Conservation (phyloP, 2,797 vertebrate genomes). For the Gastrophryne carolinensis region DNA sequence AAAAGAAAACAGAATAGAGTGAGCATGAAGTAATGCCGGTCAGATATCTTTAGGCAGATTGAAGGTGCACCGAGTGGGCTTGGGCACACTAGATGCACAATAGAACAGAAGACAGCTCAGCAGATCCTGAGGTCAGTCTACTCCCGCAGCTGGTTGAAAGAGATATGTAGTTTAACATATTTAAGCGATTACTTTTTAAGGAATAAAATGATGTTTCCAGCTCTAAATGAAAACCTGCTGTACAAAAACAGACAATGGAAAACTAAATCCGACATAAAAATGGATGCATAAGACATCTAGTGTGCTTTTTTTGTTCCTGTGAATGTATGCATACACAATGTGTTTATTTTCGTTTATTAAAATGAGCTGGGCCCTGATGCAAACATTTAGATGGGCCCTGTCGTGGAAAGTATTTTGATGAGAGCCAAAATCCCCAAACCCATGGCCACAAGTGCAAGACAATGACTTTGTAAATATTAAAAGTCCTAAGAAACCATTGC, state of each 20-base stretch:
- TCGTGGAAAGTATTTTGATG: too few relatives aligned
- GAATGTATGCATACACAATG: too few relatives aligned
- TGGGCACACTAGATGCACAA: slow-evolving; percentile 30
- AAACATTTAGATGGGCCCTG: too few relatives aligned
- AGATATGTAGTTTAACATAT: slow-evolving; percentile 1
- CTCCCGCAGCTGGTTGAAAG: background rate
- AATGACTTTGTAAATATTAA: too few relatives aligned
- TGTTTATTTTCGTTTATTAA: too few relatives aligned
- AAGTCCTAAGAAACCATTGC: too few relatives aligned
- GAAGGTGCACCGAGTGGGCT: slow-evolving; percentile 17
- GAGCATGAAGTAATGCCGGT: slow-evolving; percentile 19
- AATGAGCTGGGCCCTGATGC: too few relatives aligned
- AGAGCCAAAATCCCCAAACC: too few relatives aligned
- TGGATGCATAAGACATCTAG: background rate
- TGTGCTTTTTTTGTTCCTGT: background rate
- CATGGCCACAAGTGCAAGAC: too few relatives aligned
- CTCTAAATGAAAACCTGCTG: background rate
- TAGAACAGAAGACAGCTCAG: slow-evolving; percentile 28
- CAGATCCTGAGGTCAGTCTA: slow-evolving; percentile 16
- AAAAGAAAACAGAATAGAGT: slow-evolving; percentile 34
- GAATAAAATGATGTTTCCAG: background rate
- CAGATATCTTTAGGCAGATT: slow-evolving; percentile 43
- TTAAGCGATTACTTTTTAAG: background rate
- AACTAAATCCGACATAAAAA: background rate
- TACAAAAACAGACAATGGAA: background rate